These are phyloP conservation scores for Apistogramma diplotaenia DNA, from an alignment of 2,113 vertebrate genomes.

Conservation along the genomic window DNA sequence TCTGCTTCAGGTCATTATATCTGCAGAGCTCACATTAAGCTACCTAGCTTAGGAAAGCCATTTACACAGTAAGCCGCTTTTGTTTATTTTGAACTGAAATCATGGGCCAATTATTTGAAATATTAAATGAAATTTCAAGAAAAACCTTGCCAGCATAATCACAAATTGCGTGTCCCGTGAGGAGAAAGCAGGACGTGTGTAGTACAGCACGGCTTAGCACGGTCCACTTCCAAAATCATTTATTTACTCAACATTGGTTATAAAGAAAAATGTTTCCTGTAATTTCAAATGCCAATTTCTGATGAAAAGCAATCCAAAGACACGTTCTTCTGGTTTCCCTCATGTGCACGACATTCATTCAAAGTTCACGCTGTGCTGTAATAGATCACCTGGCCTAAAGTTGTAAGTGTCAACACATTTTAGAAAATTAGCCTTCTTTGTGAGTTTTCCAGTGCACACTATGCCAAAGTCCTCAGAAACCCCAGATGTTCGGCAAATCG, in stretches of 20 bases:
- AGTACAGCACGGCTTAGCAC: neutral
- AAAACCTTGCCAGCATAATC: neutral
- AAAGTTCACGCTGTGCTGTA: constrained; percentile 1
- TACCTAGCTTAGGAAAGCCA: neutral
- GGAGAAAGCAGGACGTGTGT: neutral
- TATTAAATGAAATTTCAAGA: neutral
- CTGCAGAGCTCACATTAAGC: neutral
- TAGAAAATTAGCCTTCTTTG: constrained; percentile 33
- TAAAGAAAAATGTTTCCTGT: constrained; percentile 10
- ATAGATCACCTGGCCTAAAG: constrained; percentile 34
- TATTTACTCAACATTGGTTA: neutral
- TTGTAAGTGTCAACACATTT: constrained; percentile 40
- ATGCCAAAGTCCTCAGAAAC: constrained; percentile 49
- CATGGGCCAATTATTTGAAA: neutral
- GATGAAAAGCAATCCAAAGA: neutral
- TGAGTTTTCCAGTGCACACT: constrained; percentile 4
- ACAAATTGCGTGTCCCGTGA: neutral
- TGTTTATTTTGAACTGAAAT: neutral
- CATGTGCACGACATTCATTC: neutral
- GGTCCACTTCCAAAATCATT: neutral
- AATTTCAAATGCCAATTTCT: neutral
- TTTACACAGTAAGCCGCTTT: neutral
- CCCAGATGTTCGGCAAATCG: constrained; percentile 61
- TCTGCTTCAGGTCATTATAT: too few relatives aligned
- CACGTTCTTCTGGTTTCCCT: constrained; percentile 9